Conservation (phyloP, 1,140 invertebrate species). For the Lordiphosa collinella region DNA sequence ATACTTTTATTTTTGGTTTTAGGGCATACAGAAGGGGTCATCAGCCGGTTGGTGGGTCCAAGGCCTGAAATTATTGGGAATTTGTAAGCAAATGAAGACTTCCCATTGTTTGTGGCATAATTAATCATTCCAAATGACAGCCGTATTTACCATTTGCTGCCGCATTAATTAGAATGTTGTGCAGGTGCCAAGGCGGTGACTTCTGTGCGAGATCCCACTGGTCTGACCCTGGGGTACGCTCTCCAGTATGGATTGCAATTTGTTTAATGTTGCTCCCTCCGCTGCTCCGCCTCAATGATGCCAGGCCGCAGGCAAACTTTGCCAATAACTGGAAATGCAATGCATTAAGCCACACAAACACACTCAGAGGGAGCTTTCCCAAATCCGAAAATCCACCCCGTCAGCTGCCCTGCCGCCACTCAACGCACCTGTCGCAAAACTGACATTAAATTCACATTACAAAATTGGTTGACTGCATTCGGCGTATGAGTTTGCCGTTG, state of each 20-base stretch:
- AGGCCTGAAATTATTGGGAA: neutral
- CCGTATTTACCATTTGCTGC: neutral
- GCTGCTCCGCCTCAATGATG: no score
- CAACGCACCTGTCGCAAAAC: conserved; percentile 71
- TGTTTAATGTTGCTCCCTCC: conserved; percentile 15
- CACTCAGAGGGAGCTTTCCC: conserved; percentile 25
- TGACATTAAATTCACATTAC: conserved; percentile 76
- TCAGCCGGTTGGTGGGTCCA: no score
- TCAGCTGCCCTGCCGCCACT: conserved; percentile 18
- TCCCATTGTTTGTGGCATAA: no score
- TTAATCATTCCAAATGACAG: conserved; percentile 28
- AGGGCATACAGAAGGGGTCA: no score
- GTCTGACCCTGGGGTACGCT: neutral
- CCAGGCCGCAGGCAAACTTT: conserved; percentile 54
- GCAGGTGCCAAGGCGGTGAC: neutral
- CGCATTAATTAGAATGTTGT: neutral
- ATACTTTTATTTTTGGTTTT: no score
- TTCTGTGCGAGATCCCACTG: neutral
- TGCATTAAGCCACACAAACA: conserved; percentile 50
- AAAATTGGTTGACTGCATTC: conserved; percentile 72
- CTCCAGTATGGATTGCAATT: conserved; percentile 12
- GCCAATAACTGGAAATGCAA: conserved; percentile 73
- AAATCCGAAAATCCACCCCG: neutral
- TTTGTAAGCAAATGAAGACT: no score
- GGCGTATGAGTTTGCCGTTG: conserved; percentile 55